Evolutionary conservation across 2,797 vertebrate genomes (phyloP).

Genomic region (Poecile montanus): DNA sequence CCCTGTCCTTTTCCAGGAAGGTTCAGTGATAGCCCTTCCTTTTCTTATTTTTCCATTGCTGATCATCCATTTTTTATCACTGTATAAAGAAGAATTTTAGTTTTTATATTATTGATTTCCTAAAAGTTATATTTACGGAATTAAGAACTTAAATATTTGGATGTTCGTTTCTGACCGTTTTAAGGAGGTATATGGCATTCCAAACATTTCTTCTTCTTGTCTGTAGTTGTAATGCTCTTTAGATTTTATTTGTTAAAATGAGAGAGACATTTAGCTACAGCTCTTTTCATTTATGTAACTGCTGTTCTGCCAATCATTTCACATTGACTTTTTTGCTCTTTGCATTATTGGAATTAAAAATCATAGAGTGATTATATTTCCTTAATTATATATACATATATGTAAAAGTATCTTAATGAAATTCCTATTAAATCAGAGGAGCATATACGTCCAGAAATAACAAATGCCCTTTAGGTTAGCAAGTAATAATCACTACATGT

Average conservation of each 20-base stretch:
- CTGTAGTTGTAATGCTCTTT: neutral
- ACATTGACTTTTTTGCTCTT: neutral
- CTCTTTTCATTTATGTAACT: neutral
- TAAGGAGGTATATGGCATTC: neutral
- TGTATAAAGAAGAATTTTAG: neutral
- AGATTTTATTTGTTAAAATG: neutral
- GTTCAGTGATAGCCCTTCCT: neutral
- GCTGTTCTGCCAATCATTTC: neutral
- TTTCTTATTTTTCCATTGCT: neutral
- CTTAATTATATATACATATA: neutral
- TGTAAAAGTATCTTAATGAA: neutral
- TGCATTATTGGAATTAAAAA: neutral
- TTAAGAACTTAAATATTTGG: neutral
- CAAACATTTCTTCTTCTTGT: neutral
- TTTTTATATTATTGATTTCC: neutral
- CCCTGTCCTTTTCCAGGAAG: neutral
- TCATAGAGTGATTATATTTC: neutral
- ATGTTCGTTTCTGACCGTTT: neutral
- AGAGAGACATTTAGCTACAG: neutral
- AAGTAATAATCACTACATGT: neutral
- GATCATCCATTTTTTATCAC: neutral
- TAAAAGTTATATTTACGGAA: neutral
- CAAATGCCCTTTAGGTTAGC: neutral
- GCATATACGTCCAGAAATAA: neutral
- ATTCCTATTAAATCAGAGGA: neutral